Percentiles rank a stretch among this genome's conserved stretches.
Evolutionary conservation across 1,140 invertebrate species (phyloP).

Genomic region (Zaprionus gabonicus): DNA sequence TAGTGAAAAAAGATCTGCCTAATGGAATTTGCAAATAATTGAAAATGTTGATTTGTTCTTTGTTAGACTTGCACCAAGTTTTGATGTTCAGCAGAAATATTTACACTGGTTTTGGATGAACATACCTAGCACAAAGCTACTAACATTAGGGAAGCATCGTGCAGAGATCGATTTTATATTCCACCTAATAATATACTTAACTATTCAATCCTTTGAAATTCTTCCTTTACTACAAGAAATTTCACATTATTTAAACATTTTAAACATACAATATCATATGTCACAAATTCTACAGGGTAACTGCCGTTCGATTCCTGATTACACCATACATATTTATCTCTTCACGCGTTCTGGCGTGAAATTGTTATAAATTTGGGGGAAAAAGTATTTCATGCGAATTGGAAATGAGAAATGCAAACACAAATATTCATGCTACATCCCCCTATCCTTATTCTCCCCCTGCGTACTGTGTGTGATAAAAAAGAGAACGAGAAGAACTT

Average conservation of each 20-base stretch:
- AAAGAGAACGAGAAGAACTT: slow-evolving; percentile 36
- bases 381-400: slow-evolving; percentile 37
- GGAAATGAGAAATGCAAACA: slow-evolving; percentile 56
- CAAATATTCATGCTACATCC: slow-evolving; percentile 29
- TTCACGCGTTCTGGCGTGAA: slow-evolving; percentile 52
- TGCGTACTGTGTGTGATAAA: slow-evolving; percentile 18
- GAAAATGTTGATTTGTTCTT: not conserved
- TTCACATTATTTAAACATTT: too few species aligned
- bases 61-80: not conserved
- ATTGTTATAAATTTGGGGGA: slow-evolving; percentile 41
- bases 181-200: too few species aligned
- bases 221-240: too few species aligned
- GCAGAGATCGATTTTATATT: too few species aligned
- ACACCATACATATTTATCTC: slow-evolving; percentile 16
- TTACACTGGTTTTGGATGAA: not conserved
- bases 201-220: too few species aligned
- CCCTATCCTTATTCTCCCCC: slow-evolving; percentile 2
- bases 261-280: not conserved
- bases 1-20: too few species aligned
- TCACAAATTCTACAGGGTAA: not conserved
- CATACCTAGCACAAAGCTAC: too few species aligned
- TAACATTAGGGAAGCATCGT: too few species aligned
- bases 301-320: not conserved
- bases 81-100: not conserved
- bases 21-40: not conserved